Percentiles rank a stretch among this genome's conserved stretches.
Evolutionary conservation across 1,140 invertebrate genomes (phyloP).

Genomic region (Panagrolaimus sp.): DNA sequence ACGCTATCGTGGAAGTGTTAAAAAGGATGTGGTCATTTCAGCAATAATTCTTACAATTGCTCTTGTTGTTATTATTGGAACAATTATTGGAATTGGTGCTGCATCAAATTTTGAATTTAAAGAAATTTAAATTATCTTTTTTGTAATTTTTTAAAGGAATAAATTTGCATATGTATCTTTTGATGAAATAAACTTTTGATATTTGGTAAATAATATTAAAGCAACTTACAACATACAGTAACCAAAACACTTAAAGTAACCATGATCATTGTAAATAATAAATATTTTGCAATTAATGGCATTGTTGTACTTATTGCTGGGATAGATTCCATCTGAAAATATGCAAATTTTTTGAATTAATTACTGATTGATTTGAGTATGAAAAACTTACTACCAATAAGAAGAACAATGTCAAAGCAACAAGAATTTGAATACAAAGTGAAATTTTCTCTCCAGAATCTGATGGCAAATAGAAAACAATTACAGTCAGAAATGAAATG

Average conservation of each 20-base stretch:
- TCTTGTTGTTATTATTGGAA: too few relatives aligned
- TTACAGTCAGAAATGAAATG: slow-evolving; percentile 24
- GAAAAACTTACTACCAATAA: slow-evolving; percentile 69
- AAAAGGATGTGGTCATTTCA: too few relatives aligned
- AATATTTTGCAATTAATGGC: slow-evolving; percentile 88
- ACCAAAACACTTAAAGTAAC: slow-evolving; percentile 95
- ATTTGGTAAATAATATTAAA: neutral
- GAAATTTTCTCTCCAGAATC: slow-evolving; percentile 95
- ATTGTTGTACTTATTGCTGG: slow-evolving; percentile 95
- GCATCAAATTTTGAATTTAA: too few relatives aligned
- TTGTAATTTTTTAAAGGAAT: too few relatives aligned
- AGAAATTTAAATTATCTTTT: too few relatives aligned
- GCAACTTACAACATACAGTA: slow-evolving; percentile 70
- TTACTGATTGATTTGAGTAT: too few relatives aligned
- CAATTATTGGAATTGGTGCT: too few relatives aligned
- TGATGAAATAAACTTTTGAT: too few relatives aligned
- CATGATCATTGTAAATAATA: slow-evolving; percentile 97
- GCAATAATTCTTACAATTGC: too few relatives aligned
- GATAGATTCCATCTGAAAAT: slow-evolving; percentile 76
- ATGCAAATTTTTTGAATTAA: neutral
- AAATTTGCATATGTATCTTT: too few relatives aligned
- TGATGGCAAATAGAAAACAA: slow-evolving; percentile 82
- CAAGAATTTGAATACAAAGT: slow-evolving; percentile 91
- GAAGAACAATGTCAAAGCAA: slow-evolving; percentile 91
- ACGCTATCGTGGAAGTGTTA: too few relatives aligned